A percentile compares a stretch with the other conserved stretches of the same genome.
Evolutionary conservation across 2,797 vertebrate genomes (phyloP).

Genomic region (Alauda arvensis): DNA sequence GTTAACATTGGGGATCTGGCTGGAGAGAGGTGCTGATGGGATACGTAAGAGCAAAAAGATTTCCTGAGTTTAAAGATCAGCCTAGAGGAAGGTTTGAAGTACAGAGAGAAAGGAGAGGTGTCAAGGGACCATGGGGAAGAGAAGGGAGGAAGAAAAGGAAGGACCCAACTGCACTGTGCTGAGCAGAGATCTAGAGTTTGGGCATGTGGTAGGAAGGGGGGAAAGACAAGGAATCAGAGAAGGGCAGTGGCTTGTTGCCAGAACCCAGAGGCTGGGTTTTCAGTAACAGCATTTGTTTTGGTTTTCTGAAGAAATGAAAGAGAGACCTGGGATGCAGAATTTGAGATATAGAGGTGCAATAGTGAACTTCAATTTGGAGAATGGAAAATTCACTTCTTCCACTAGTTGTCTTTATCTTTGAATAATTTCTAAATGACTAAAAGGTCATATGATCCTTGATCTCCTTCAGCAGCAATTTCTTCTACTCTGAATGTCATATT

Average conservation of each 20-base stretch:
- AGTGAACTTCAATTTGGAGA: background rate
- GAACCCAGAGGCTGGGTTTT: background rate
- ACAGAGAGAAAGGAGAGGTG: background rate
- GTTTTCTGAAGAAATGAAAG: background rate
- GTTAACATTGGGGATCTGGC: background rate
- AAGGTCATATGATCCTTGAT: background rate
- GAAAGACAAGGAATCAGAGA: background rate
- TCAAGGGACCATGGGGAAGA: background rate
- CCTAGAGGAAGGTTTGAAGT: background rate
- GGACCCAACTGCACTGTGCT: background rate
- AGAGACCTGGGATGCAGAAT: background rate
- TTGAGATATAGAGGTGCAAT: background rate
- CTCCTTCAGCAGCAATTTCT: background rate
- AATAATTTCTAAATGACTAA: background rate
- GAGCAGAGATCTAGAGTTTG: background rate
- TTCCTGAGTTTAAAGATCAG: background rate
- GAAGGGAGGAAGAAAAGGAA: background rate
- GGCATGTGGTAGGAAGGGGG: background rate
- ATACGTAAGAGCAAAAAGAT: background rate
- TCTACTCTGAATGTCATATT: background rate
- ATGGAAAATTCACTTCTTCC: background rate
- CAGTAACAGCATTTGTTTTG: background rate
- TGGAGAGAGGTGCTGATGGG: background rate
- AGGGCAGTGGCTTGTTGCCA: background rate
- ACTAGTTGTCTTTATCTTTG: background rate